These are phyloP conservation scores for Felis chaus DNA, from an alignment of 2,113 vertebrate genomes.

Conservation along the genomic window DNA sequence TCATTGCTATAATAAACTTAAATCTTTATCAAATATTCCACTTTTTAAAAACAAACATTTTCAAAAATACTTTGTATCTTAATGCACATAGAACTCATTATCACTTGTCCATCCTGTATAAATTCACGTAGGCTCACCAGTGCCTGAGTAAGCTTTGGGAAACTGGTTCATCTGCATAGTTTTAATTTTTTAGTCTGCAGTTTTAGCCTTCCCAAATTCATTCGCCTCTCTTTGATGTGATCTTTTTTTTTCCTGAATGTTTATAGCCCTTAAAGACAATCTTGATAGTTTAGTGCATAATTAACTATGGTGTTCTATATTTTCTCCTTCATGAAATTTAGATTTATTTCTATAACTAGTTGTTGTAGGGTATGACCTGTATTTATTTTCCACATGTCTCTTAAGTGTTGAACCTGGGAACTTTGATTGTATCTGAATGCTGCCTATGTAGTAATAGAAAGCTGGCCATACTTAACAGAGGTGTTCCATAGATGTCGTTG, in stretches of 20 bases:
- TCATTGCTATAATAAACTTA: not conserved
- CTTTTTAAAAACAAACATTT: not conserved
- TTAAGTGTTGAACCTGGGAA: not conserved
- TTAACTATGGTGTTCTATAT: not conserved
- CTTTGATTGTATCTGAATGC: not conserved
- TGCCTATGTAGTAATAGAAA: not conserved
- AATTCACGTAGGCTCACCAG: not conserved
- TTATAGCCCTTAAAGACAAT: not conserved
- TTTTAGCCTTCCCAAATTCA: not conserved
- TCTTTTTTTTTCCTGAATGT: not conserved
- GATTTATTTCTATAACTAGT: not conserved
- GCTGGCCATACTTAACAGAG: not conserved
- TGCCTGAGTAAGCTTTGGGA: not conserved
- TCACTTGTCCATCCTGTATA: not conserved
- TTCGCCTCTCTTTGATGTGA: not conserved
- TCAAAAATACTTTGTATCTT: not conserved
- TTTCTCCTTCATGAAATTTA: not conserved
- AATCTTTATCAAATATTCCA: not conserved
- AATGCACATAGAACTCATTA: not conserved
- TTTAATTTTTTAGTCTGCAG: not conserved
- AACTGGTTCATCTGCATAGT: not conserved
- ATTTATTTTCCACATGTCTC: not conserved
- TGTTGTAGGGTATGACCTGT: not conserved
- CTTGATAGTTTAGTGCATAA: not conserved
- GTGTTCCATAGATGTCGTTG: not conserved